These are phyloP conservation scores for Drosophila limbata DNA, from an alignment of 2,888 invertebrate species.

Conservation along the genomic window DNA sequence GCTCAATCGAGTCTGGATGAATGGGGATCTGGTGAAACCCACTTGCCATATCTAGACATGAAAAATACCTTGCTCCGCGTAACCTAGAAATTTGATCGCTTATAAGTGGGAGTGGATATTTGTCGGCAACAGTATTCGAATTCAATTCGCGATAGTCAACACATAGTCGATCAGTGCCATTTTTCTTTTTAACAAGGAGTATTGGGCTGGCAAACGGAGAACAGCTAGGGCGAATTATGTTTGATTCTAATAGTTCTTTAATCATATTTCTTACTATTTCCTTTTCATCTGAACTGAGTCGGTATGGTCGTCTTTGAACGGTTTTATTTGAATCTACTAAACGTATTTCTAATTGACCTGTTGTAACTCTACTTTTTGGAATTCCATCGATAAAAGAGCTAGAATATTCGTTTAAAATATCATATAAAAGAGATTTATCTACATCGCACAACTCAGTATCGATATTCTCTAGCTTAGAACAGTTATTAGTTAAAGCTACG, in stretches of 20 bases:
- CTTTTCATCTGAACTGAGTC: neutral
- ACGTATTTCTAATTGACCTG: too few relatives aligned
- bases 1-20: too few relatives aligned
- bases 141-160: neutral
- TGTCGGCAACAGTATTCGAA: neutral
- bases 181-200: too few relatives aligned
- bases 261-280: constrained; percentile 1
- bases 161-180: too few relatives aligned
- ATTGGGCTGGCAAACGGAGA: neutral
- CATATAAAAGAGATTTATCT: constrained; percentile 6
- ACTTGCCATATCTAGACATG: too few relatives aligned
- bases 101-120: neutral
- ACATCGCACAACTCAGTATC: constrained; percentile 1
- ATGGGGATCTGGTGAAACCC: too few relatives aligned
- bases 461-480: neutral
- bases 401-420: neutral
- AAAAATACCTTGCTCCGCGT: too few relatives aligned
- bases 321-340: too few relatives aligned
- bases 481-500: constrained; percentile 8
- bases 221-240: neutral
- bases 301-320: constrained; percentile 1
- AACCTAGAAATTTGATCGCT: too few relatives aligned
- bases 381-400: neutral
- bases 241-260: neutral
- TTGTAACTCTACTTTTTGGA: too few relatives aligned